Evolutionary conservation across 2,888 invertebrate genomes (phyloP), one percentile per base, ranked within the genome.

Genomic region (Meiosimyza decipiens): DNA sequence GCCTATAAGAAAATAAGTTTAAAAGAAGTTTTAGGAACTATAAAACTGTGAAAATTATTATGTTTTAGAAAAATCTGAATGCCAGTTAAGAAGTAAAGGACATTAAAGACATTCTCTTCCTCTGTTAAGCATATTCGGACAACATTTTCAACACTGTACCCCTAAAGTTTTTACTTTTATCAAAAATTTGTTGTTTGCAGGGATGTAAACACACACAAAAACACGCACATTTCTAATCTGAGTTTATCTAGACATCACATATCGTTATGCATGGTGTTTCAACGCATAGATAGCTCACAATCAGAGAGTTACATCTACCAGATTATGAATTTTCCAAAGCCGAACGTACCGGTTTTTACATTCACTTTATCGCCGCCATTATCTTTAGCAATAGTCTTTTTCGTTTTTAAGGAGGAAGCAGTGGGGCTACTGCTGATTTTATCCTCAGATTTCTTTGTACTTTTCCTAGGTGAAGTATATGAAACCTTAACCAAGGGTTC

Each of bases 241-340:
- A 40, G 40, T 40, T 40, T 40, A 40, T 40, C 40, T 40, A 40
- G 40, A 40, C 40, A 40, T 40, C 40, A 40, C 9, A 9, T 40
- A 9, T 40, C 40, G 40, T 40, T 40, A 9, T 40, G 40, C 40
- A 66, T 16, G 33, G 55, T 76, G 73, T 75, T 75, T 59, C 52
- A 50, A 71, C 54, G 51, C 65, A 50, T 18, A 52, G n/a, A 18
- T 50, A 18, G 13, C 50, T 51, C 33, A 52, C 28, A 66, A 50
- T 52, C 40, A 49, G 18, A 66, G 33, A 66, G 52, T 22, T 50
- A 51, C 13, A 64, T 51, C 92, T 92, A 93, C 92, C 92, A 93
- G 92, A 93, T 92, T 88, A 91, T 91, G 91, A 90, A 91, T 90
- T 94, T 94, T 90, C 93, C 93, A 89, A 92, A 91, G 89, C 93